phyloP scores from a whole-genome alignment of 64 coral and sea anemone species.

The Trachythela sp. region DNA sequence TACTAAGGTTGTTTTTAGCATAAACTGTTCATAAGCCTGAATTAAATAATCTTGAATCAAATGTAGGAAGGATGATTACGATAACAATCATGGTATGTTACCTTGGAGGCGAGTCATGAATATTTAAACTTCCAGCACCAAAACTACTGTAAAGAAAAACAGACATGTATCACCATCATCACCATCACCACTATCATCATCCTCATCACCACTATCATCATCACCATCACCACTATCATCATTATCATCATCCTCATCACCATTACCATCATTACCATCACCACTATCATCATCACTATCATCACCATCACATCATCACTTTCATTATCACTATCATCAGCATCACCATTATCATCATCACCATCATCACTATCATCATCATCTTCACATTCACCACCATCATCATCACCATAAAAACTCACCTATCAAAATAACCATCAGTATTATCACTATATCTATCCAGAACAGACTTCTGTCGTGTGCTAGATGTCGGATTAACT shows the following conservation, averaged over 20 bases:
- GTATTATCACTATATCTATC: slow-evolving; percentile 67
- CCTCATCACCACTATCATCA: neutral
- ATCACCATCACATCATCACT: neutral
- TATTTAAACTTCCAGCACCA: neutral
- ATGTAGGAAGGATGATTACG: no score
- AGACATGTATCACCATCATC: neutral
- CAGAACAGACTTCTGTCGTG: slow-evolving; percentile 36
- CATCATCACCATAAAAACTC: neutral
- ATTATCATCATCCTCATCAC: neutral
- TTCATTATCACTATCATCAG: neutral
- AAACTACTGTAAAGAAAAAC: neutral
- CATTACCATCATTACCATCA: neutral
- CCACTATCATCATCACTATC: neutral
- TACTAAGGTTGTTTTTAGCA: no score
- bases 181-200: neutral
- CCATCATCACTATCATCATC: neutral
- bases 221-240: neutral
- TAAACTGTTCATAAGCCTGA: no score
- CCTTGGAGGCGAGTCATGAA: slow-evolving; percentile 11
- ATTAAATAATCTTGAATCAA: no score
- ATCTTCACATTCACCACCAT: neutral
- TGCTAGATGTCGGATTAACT: slow-evolving; percentile 52
- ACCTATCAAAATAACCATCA: slow-evolving; percentile 89
- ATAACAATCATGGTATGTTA: no score
- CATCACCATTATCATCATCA: neutral